Conservation (phyloP, 2,888 invertebrate species). For the Mesoligia furuncula region DNA sequence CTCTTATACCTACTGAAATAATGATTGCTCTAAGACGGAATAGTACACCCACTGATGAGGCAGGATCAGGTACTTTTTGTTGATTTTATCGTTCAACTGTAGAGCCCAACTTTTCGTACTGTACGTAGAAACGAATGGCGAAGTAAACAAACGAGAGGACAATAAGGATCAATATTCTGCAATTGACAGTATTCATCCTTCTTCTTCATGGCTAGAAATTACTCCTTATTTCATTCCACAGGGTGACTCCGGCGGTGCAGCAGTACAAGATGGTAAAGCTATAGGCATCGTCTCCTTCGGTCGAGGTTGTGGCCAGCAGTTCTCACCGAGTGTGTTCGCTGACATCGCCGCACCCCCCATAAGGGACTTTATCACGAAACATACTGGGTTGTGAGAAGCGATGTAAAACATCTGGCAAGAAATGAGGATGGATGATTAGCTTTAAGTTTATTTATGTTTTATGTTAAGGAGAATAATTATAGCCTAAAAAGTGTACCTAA, state of each 20-base stretch:
- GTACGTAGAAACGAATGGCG: background rate
- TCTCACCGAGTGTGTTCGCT: constrained; percentile 81
- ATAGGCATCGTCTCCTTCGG: constrained; percentile 83
- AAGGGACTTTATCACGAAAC: constrained; percentile 77
- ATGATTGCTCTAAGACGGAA: background rate
- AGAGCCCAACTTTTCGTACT: background rate
- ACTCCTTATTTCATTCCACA: constrained; percentile 17
- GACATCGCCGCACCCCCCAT: constrained; percentile 78
- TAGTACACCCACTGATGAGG: background rate
- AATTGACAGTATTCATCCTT: background rate
- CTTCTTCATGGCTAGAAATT: background rate
- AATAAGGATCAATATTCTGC: background rate
- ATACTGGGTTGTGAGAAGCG: constrained; percentile 72
- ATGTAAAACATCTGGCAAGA: background rate
- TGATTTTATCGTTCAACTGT: background rate
- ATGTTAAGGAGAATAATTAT: constrained; percentile 1
- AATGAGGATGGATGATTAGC: background rate
- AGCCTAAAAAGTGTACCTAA: background rate
- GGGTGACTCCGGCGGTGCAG: constrained; percentile 82
- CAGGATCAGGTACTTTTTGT: background rate
- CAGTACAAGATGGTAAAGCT: constrained; percentile 77
- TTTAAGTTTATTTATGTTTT: constrained; percentile 37
- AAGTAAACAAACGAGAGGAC: background rate
- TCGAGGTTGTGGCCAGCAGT: constrained; percentile 77
- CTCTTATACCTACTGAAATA: background rate